Evolutionary conservation across 2,888 invertebrate genomes (phyloP).

Genomic region (Drosophila mulleri): DNA sequence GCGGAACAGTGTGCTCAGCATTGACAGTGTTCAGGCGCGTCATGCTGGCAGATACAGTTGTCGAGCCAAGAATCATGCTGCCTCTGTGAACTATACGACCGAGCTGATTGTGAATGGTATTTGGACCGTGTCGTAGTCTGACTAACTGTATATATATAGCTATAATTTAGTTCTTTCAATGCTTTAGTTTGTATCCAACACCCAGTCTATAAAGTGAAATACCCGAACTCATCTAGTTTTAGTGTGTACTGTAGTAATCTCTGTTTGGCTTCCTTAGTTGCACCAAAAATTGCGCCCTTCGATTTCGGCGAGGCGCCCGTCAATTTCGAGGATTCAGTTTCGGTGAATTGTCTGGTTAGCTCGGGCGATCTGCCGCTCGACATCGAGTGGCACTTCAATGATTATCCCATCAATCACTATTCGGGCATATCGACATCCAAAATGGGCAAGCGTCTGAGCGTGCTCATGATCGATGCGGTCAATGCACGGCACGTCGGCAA

Average conservation of each 20-base stretch:
- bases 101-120: slow-evolving; percentile 90
- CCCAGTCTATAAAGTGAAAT: background rate
- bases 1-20: slow-evolving; percentile 87
- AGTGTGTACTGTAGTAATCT: slow-evolving; percentile 1
- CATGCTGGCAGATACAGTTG: slow-evolving; percentile 92
- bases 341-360: slow-evolving; percentile 89
- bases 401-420: slow-evolving; percentile 85
- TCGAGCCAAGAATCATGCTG: slow-evolving; percentile 90
- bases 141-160: background rate
- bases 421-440: slow-evolving; percentile 83
- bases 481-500: slow-evolving; percentile 90
- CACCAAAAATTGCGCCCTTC: slow-evolving; percentile 92
- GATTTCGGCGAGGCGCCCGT: slow-evolving; percentile 86
- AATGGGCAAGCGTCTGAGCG: slow-evolving; percentile 87
- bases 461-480: slow-evolving; percentile 88
- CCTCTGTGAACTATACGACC: slow-evolving; percentile 88
- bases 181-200: slow-evolving; percentile 10
- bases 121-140: slow-evolving; percentile 6
- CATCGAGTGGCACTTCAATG: slow-evolving; percentile 89
- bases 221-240: background rate
- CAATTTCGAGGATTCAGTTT: slow-evolving; percentile 88
- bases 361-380: slow-evolving; percentile 92
- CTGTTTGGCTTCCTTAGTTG: slow-evolving; percentile 86
- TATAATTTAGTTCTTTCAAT: slow-evolving; percentile 18
- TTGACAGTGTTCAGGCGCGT: slow-evolving; percentile 87